Evolutionary conservation across 2,888 invertebrate genomes (phyloP), one percentile per base, ranked within the genome.

Genomic region (Drosophila niveifrons): DNA sequence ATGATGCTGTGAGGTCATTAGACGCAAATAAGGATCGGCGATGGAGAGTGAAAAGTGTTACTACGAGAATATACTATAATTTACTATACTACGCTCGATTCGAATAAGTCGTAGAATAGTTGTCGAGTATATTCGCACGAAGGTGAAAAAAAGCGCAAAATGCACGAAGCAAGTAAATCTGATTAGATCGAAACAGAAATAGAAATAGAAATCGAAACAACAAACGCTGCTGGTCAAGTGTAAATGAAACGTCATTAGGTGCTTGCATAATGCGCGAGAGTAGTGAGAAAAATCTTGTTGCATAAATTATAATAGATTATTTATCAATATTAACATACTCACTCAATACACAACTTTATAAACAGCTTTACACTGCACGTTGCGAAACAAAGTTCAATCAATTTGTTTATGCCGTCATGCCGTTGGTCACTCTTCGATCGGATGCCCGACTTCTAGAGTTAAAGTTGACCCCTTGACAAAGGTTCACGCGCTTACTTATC

Each of bases 151-250:
- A n/a, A 11, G 36, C n/a, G 36, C 36, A 36, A 36, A 11, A 11
- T 36, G 13, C 39, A 39, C 13, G 8, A 10, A 31, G 31, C 31
- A 13, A 39, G 39, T 41, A 15, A 13, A 41, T 41, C 39, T 41
- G 39, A 41, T 41, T 41, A 41, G 8, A 8, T 41, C 13, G 39
- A 13, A 3, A 41, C 15, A 13, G 8, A 11, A 36, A 43, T 36
- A 13, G 17, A 34, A 23, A 72, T 52, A 50, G 50, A 55, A 23
- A 46, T n/a, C 11, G 23, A 8, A 41, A 13, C 39, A 13, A 39
- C 39, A n/a, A 39, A 2, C 34, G 11, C 10, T 31, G 34, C 10
- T 31, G 9, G 31, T 10, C 39, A 7, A 39, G 34, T 39, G 39
- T 39, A 13, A 39, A 39, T 39, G 39, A n/a, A 39, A 41, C 15